A percentile compares a stretch with the other conserved stretches of the same genome.
phyloP scores from a whole-genome alignment of 2,113 vertebrate species.

The Neotoma lepida region DNA sequence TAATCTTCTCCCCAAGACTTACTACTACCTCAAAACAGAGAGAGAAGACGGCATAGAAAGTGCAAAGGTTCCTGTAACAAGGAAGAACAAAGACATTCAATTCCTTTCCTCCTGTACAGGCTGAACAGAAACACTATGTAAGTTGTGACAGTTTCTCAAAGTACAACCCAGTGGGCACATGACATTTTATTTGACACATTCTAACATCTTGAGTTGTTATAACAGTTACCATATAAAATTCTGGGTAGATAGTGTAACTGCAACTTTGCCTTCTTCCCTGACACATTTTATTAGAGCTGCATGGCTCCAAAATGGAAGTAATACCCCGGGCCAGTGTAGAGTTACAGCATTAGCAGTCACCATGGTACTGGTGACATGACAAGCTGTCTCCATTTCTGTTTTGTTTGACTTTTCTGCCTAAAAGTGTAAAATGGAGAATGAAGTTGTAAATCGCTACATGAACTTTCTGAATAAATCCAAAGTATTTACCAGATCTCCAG shows the following conservation, averaged over 20 bases:
- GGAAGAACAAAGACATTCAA: constrained; percentile 11
- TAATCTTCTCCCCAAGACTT: not conserved
- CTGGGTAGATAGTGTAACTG: constrained; percentile 61
- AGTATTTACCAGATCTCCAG: constrained; percentile 60
- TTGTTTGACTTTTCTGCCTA: constrained; percentile 75
- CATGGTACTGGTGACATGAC: constrained; percentile 5
- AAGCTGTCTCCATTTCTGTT: constrained; percentile 55
- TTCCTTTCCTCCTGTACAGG: not conserved
- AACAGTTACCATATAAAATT: constrained; percentile 66
- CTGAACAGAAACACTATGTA: constrained; percentile 44
- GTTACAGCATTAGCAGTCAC: constrained; percentile 65
- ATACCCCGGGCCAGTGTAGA: constrained; percentile 55
- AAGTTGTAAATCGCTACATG: constrained; percentile 71
- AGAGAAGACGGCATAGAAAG: not conserved
- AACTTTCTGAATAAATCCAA: constrained; percentile 68
- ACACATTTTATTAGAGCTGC: constrained; percentile 77
- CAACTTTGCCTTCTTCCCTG: constrained; percentile 72
- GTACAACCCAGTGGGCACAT: constrained; percentile 53
- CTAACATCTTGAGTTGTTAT: constrained; percentile 51
- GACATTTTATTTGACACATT: constrained; percentile 67
- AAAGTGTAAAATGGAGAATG: constrained; percentile 64
- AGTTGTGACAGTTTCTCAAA: constrained; percentile 63
- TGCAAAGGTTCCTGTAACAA: not conserved
- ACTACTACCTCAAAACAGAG: not conserved
- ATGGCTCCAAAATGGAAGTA: constrained; percentile 61